Percentiles rank a stretch among this genome's conserved stretches.
Conservation (phyloP, 1,140 invertebrate species). For the Drosophila lacteicornis region DNA sequence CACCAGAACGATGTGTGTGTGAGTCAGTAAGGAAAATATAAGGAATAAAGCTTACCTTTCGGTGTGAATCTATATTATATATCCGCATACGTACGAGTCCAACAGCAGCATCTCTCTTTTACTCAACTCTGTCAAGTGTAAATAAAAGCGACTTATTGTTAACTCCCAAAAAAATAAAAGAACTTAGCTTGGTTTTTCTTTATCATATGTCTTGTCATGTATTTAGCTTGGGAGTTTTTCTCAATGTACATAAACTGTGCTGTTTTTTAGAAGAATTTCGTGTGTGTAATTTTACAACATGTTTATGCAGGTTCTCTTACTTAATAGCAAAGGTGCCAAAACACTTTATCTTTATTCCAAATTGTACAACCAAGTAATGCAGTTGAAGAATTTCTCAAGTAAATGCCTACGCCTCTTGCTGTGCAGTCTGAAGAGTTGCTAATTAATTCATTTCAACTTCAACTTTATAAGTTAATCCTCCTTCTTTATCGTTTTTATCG, state of each 20-base stretch:
- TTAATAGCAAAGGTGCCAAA: conserved; percentile 51
- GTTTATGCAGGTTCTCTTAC: conserved; percentile 36
- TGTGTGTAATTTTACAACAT: conserved; percentile 75
- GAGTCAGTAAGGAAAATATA: conserved; percentile 20
- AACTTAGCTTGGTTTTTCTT: conserved; percentile 33
- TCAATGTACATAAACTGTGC: conserved; percentile 72
- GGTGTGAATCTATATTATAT: conserved; percentile 45
- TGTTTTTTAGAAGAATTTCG: conserved; percentile 56
- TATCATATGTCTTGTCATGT: conserved; percentile 73
- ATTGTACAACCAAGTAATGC: conserved; percentile 66
- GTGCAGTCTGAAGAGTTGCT: conserved; percentile 77
- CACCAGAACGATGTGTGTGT: conserved; percentile 18
- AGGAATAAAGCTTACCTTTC: conserved; percentile 19
- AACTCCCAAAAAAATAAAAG: conserved; percentile 38
- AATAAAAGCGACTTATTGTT: conserved; percentile 74
- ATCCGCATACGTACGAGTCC: conserved; percentile 41
- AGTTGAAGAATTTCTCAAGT: conserved; percentile 51
- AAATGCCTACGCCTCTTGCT: conserved; percentile 57
- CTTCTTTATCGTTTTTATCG: conserved; percentile 21
- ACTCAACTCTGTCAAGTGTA: conserved; percentile 59
- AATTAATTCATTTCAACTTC: conserved; percentile 50
- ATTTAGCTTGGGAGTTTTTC: conserved; percentile 53
- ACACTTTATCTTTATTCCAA: conserved; percentile 45
- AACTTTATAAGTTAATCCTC: conserved; percentile 57
- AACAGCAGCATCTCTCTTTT: conserved; percentile 13